Conservation (phyloP, 2,113 vertebrate genomes). For the Thamnophis sirtalis region DNA sequence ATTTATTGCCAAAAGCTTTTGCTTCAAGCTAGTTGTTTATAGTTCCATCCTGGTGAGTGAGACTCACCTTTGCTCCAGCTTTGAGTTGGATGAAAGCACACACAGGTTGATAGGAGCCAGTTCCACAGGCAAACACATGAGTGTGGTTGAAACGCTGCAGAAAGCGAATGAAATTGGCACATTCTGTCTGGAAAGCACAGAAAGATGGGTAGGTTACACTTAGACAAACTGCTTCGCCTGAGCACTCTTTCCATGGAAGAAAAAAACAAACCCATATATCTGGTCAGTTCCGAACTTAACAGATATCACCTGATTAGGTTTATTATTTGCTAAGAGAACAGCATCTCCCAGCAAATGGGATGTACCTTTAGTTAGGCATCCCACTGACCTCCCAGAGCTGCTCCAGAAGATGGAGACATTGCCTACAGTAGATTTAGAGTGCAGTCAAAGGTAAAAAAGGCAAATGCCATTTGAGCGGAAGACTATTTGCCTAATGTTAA, state of each 20-base stretch:
- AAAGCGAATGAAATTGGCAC: slow-evolving; percentile 83
- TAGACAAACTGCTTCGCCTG: background rate
- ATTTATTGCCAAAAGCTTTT: background rate
- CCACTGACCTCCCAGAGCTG: background rate
- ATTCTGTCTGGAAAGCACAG: slow-evolving; percentile 70
- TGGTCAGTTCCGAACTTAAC: background rate
- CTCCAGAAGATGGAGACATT: background rate
- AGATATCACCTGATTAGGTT: background rate
- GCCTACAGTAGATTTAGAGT: background rate
- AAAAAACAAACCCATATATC: background rate
- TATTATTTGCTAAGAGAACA: background rate
- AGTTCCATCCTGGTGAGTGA: background rate
- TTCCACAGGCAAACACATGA: slow-evolving; percentile 79
- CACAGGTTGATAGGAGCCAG: slow-evolving; percentile 78
- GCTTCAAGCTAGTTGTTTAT: background rate
- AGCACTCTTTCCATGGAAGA: background rate
- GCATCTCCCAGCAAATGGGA: background rate
- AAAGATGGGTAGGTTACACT: background rate
- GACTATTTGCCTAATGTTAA: background rate
- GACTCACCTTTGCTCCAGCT: slow-evolving; percentile 65
- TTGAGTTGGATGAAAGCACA: slow-evolving; percentile 78
- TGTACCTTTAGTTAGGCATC: background rate
- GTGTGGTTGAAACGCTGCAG: slow-evolving; percentile 83
- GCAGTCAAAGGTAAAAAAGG: background rate
- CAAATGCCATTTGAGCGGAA: background rate